A percentile compares a stretch with the other conserved stretches of the same genome.
phyloP scores from a whole-genome alignment of 2,888 invertebrate species.

The Allophyes oxyacanthae region DNA sequence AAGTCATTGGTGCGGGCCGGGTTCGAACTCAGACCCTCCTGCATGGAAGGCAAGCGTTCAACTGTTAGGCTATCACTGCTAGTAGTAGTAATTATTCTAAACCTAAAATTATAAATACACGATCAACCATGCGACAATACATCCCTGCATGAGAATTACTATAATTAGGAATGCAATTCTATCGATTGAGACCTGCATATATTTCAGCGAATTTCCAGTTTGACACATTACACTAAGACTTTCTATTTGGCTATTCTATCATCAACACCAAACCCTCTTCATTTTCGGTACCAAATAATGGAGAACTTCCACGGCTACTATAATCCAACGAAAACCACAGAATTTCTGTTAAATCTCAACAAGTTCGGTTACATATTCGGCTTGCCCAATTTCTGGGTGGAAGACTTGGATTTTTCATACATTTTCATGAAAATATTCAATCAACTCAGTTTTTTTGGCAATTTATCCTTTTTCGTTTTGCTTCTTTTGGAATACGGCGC shows the following conservation, averaged over 20 bases:
- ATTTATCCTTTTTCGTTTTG: constrained; percentile 12
- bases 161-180: background rate
- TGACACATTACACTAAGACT: background rate
- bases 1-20: no score
- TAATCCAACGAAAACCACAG: constrained; percentile 36
- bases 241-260: no score
- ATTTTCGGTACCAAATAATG: constrained; percentile 12
- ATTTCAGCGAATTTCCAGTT: background rate
- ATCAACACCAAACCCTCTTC: no score
- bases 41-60: no score
- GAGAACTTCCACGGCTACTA: constrained; percentile 18
- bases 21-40: no score
- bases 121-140: no score
- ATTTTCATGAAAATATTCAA: constrained; percentile 35
- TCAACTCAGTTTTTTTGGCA: constrained; percentile 17
- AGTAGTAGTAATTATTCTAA: no score
- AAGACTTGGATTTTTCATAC: constrained; percentile 39
- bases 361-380: constrained; percentile 45
- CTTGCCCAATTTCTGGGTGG: constrained; percentile 55
- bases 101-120: no score
- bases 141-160: background rate
- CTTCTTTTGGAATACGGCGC: constrained; percentile 32
- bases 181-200: background rate
- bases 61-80: no score
- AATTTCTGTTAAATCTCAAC: constrained; percentile 32